Evolutionary conservation across 2,113 vertebrate genomes (phyloP).

Genomic region (Chiloscyllium plagiosum): DNA sequence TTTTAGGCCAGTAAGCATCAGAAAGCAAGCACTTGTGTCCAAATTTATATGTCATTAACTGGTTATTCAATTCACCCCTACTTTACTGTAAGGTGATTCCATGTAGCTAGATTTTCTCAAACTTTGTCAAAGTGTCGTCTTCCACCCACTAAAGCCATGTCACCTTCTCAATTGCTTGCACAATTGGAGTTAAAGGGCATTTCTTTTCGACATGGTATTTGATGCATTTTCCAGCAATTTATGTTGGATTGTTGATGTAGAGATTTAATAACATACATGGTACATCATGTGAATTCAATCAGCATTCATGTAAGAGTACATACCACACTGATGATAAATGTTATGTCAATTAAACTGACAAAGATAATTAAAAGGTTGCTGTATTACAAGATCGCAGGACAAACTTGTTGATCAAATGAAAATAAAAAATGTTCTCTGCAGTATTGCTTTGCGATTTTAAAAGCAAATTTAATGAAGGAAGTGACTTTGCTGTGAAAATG

Average conservation of each 20-base stretch:
- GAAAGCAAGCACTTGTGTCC: not conserved
- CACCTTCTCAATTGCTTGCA: not conserved
- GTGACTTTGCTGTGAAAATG: constrained; percentile 4
- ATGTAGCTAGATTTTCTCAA: not conserved
- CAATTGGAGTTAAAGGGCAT: not conserved
- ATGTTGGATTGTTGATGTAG: not conserved
- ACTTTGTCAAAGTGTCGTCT: not conserved
- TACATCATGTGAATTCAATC: not conserved
- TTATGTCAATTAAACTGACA: not conserved
- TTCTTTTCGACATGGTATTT: not conserved
- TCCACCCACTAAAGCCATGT: not conserved
- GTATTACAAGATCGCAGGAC: not conserved
- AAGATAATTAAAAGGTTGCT: not conserved
- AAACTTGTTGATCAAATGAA: not conserved
- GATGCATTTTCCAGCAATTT: not conserved
- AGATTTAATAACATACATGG: not conserved
- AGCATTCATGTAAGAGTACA: not conserved
- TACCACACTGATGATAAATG: not conserved
- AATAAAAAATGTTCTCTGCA: not conserved
- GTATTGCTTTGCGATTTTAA: not conserved
- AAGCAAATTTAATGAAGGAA: not conserved
- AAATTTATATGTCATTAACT: not conserved
- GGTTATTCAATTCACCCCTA: not conserved
- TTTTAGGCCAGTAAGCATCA: not conserved
- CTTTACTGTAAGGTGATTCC: not conserved